These are phyloP conservation scores for Acronicta aceris DNA, from an alignment of 2,888 invertebrate genomes.

Conservation along the genomic window DNA sequence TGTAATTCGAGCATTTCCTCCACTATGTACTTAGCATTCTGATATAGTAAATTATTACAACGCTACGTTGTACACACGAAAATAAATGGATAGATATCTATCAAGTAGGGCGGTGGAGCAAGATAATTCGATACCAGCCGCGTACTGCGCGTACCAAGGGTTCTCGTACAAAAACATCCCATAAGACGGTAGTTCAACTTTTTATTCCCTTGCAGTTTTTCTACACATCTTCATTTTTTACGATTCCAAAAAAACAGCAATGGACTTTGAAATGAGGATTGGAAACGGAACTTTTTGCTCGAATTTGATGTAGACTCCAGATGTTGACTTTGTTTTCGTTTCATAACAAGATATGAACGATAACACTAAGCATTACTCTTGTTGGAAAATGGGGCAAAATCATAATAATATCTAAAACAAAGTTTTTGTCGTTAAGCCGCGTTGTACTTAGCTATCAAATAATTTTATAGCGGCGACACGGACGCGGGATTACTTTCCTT, in stretches of 20 bases:
- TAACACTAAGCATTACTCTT: conserved; percentile 7
- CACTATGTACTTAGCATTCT: conserved; percentile 5
- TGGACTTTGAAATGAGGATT: conserved; percentile 11
- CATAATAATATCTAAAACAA: conserved; percentile 24
- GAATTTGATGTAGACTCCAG: not conserved
- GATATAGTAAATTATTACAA: conserved; percentile 23
- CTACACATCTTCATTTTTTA: not conserved
- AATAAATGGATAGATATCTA: conserved; percentile 59
- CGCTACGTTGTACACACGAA: conserved; percentile 23
- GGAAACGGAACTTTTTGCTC: conserved; percentile 13
- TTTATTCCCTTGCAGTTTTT: conserved; percentile 29
- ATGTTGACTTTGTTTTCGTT: conserved; percentile 36
- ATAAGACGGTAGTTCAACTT: conserved; percentile 6
- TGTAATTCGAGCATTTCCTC: conserved; percentile 25
- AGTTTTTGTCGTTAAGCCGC: conserved; percentile 46
- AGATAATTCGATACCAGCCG: conserved; percentile 60
- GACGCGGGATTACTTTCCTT: conserved; percentile 44
- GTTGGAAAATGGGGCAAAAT: conserved; percentile 13
- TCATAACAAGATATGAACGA: conserved; percentile 32
- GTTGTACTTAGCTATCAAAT: conserved; percentile 52
- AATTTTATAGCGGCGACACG: conserved; percentile 47
- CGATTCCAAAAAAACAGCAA: conserved; percentile 4
- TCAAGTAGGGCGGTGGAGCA: conserved; percentile 57
- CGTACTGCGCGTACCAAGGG: conserved; percentile 25
- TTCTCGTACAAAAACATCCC: conserved; percentile 11